These are phyloP conservation scores for Dermolepida albohirtum DNA, from an alignment of 2,888 invertebrate genomes.

Conservation along the genomic window DNA sequence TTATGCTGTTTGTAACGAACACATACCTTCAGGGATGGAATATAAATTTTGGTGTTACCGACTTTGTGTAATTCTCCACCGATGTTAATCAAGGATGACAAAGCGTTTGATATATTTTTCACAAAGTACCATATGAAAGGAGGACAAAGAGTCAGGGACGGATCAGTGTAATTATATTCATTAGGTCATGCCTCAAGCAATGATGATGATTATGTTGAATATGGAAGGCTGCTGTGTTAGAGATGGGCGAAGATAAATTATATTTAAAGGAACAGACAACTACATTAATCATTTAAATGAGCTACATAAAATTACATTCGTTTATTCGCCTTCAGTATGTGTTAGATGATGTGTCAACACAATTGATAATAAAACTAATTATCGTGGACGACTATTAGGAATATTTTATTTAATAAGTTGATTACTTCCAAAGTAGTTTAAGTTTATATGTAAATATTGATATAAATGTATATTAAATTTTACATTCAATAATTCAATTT, in stretches of 20 bases:
- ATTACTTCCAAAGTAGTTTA: constrained; percentile 12
- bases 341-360: constrained; percentile 20
- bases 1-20: neutral
- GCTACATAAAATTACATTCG: constrained; percentile 23
- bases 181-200: constrained; percentile 17
- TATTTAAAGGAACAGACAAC: constrained; percentile 19
- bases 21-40: neutral
- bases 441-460: neutral
- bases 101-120: constrained; percentile 20
- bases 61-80: constrained; percentile 9
- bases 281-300: constrained; percentile 32
- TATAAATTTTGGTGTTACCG: constrained; percentile 13
- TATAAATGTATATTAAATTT: too few species aligned
- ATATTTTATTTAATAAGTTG: constrained; percentile 24
- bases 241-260: constrained; percentile 29
- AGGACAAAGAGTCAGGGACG: constrained; percentile 21
- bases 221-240: constrained; percentile 15
- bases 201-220: constrained; percentile 24
- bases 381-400: constrained; percentile 12
- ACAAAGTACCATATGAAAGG: constrained; percentile 3
- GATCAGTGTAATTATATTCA: constrained; percentile 16
- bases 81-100: constrained; percentile 29
- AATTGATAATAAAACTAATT: constrained; percentile 28
- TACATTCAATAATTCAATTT: too few species aligned
- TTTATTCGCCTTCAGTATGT: constrained; percentile 9